Evolutionary conservation across 35 echinoderm and acorn worm genomes (phyloP).

Genomic region (Stichopus chloronotus): DNA sequence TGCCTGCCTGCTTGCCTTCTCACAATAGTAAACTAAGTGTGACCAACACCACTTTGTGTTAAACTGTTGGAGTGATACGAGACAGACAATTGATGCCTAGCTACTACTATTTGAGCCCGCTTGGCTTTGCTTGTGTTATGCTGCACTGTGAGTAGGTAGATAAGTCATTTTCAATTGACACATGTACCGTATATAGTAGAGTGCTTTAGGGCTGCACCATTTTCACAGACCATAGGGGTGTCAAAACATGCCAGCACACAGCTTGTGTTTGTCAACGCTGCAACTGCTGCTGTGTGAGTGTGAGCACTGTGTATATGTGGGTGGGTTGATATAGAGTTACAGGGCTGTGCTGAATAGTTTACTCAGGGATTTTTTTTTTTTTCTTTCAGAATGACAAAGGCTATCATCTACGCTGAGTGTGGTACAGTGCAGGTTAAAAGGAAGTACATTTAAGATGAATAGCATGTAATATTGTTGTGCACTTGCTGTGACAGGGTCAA

Average conservation of each 20-base stretch:
- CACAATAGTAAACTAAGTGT: conserved; percentile 46
- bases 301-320: no score
- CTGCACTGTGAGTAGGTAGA: conserved; percentile 36
- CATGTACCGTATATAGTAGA: conserved; percentile 7
- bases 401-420: neutral
- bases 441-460: conserved; percentile 3
- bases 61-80: conserved; percentile 42
- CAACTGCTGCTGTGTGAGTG: no score
- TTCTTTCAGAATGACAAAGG: neutral
- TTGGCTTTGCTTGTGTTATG: conserved; percentile 38
- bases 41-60: conserved; percentile 51
- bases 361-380: neutral
- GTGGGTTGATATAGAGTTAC: no score
- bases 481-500: conserved; percentile 13
- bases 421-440: neutral
- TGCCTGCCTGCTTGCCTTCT: neutral
- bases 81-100: conserved; percentile 26
- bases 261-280: no score
- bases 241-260: conserved; percentile 29
- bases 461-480: neutral
- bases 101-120: neutral
- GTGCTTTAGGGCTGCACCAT: conserved; percentile 50
- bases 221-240: conserved; percentile 34
- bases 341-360: neutral
- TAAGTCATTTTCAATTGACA: conserved; percentile 54